A percentile compares a stretch with the other conserved stretches of the same genome.
Evolutionary conservation across 2,888 invertebrate genomes (phyloP).

Genomic region (Heliconius aoede): DNA sequence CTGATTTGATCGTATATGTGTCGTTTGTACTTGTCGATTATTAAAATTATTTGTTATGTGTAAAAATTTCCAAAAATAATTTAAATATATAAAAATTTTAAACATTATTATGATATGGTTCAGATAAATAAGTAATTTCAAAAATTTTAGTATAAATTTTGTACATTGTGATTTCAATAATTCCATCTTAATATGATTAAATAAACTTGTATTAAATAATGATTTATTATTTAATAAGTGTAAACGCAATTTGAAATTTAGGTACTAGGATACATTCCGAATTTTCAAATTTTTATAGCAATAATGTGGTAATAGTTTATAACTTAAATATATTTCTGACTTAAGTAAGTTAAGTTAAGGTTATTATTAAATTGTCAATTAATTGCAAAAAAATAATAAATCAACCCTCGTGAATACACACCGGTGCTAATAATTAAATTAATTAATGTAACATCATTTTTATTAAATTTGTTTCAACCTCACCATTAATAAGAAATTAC

Average conservation of each 20-base stretch:
- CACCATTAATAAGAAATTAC: not conserved
- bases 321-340: slow-evolving; percentile 1
- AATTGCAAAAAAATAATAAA: slow-evolving; percentile 50
- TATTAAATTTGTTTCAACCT: slow-evolving; percentile 1
- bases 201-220: not conserved
- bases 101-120: not conserved
- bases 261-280: slow-evolving; percentile 29
- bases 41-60: not conserved
- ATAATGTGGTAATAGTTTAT: slow-evolving; percentile 6
- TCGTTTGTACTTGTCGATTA: not conserved
- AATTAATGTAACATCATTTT: slow-evolving; percentile 45
- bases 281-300: slow-evolving; percentile 28
- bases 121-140: not conserved
- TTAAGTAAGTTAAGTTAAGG: slow-evolving; percentile 14
- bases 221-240: not conserved
- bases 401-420: slow-evolving; percentile 47
- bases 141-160: not conserved
- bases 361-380: slow-evolving; percentile 53
- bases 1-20: too few species aligned
- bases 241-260: slow-evolving; percentile 10
- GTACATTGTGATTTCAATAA: not conserved
- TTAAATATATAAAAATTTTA: not conserved
- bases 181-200: not conserved
- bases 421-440: slow-evolving; percentile 59
- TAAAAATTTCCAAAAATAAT: not conserved